Percentiles rank a stretch among this genome's conserved stretches.
Conservation (phyloP, 1,140 invertebrate species). For the Brachionus rotundiformis region DNA sequence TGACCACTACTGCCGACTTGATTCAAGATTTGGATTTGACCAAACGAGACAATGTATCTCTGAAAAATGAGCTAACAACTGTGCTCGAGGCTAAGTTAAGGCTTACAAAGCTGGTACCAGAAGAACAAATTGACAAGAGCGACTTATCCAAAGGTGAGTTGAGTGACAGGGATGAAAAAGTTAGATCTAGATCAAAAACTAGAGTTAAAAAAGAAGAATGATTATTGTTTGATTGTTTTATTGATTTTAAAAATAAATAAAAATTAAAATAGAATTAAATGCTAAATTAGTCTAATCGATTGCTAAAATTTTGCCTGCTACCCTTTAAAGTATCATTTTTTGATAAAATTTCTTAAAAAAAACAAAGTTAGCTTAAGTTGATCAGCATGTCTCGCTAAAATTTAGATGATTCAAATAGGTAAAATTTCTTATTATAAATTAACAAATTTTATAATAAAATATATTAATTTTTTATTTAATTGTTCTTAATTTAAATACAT, state of each 20-base stretch:
- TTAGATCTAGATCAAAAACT: conserved; percentile 7
- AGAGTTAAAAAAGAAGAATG: conserved; percentile 41
- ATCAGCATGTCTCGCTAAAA: background rate
- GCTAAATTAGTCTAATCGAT: background rate
- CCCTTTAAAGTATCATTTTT: background rate
- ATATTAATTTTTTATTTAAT: too few species aligned
- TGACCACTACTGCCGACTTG: conserved; percentile 24
- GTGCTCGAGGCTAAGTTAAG: conserved; percentile 24
- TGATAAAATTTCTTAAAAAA: background rate
- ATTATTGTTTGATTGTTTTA: background rate
- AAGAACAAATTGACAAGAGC: background rate
- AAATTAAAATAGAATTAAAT: background rate
- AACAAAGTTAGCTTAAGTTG: background rate
- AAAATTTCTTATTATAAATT: too few species aligned
- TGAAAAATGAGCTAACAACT: background rate
- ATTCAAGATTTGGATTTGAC: background rate
- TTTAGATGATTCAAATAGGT: too few species aligned
- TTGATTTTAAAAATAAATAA: background rate
- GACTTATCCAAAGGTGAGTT: background rate
- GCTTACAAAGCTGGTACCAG: background rate
- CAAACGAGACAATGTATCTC: background rate
- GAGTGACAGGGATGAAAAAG: conserved; percentile 7
- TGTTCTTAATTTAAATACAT: too few species aligned
- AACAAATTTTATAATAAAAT: too few species aligned
- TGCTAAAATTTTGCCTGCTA: background rate